Base-by-base conservation (phyloP, 2,797 vertebrate species). In the Nasua narica region DNA sequence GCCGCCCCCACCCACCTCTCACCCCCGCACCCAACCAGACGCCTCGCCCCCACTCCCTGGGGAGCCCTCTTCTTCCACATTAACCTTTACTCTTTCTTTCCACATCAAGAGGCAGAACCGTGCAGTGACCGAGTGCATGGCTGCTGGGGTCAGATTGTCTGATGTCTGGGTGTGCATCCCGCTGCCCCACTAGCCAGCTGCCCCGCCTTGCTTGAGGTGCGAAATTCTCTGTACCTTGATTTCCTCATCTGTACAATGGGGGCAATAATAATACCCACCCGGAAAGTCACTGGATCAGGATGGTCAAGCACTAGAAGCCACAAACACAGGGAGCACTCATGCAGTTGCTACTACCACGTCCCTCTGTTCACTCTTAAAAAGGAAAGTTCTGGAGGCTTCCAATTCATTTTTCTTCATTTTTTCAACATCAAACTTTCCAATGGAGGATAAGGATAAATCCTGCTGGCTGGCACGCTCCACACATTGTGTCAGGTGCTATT, bases 101-200 rank as follows among this genome's bases (percentile, higher is more conserved):
- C 95, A 93, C 89, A 94, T 95, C 93, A 91, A 96, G 87, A 27
- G n/a, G 50, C 84, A 69, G 70, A 70, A 43, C 1, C 0, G 4
- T 25, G 69, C 87, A 69, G 93, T 40, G 90, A 69, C 21, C 77
- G 50, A 50, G 65, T 1, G 5, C 65, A 40, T 15, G 84, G 87
- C 83, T 94, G 37, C 43, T 48, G 56, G 81, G 7, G 14, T 43
- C 94, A 95, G 91, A 81, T 46, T 62, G 46, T 37, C n/a, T 56
- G 40, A 29, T 8, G 27, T 18, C 72, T 74, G 27, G 32, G 40
- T 87, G 27, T 32, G 40, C 82, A 69, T 87, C 40, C 76, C 86
- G 74, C 58, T 25, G 27, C 79, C 29, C 21, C 67, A 25, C 72
- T 32, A 35, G n/a, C 67, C 82, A 82, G 62, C 76, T 78, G 82